Base-by-base conservation (phyloP, 1,140 invertebrate genomes). In the Drosophila aff. region DNA sequence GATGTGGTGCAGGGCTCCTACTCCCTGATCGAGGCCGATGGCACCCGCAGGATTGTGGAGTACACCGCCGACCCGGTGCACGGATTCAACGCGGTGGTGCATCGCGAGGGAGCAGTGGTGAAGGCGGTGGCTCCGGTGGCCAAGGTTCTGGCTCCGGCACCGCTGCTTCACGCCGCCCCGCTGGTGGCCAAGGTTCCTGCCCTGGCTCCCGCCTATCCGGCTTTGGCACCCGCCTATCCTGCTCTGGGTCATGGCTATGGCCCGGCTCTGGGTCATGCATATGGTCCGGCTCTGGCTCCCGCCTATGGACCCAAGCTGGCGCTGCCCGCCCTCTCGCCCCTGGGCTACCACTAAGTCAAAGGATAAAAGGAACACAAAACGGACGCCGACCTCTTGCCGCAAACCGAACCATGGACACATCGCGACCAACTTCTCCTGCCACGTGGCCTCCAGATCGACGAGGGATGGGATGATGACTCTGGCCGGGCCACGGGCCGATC, bases 1-100 rank as follows among this genome's bases (percentile, higher is more conserved):
- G 95, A 95, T 80, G 93, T 94, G 16, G 95, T 95, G 40, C 93
- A 94, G 71, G 95, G 95, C 38, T 93, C 91, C 40, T 95, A 95
- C 84, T 94, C 94, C 5, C 79, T 95, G 23, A 93, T 95, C n/a
- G 94, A 95, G 73, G 94, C 95, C 21, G 95, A 95, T 73, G 95
- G 95, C 57, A 94, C 93, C 5, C 91, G 93, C 18, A 82, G 94
- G 47, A 93, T 93, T 60, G 94, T 95, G 26, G 94, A 95, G 68
- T 95, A 94, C 84, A 94, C 93, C 23, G 94, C 93, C 11, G 94
- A 94, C 91, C 92, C 94, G 8, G 82, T 94, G 7, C 92, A 94
- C 72, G 94, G 94, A n/a, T 95, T 94, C 92, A 94, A 94, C 61
- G 93, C 94, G 26, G 91, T 94, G 41, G 93, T 94, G 5, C 93